phyloP scores from a whole-genome alignment of 2,888 invertebrate species.

The Scaptomyza cyrtandrae region DNA sequence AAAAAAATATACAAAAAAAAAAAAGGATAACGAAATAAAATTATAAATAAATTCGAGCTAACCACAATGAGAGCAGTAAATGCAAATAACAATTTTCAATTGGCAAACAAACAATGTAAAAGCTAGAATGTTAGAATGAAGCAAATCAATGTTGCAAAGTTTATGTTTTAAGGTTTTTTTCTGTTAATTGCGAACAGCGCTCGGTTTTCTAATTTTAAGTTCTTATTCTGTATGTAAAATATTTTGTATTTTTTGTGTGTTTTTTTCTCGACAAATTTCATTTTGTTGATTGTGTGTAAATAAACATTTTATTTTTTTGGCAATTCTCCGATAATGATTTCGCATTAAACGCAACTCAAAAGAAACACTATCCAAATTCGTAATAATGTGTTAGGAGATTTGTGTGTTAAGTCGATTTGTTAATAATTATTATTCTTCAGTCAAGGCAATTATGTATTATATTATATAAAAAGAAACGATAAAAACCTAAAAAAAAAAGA shows the following conservation, averaged over 20 bases:
- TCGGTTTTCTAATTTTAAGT: constrained; percentile 71
- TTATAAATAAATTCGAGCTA: constrained; percentile 30
- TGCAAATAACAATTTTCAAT: constrained; percentile 44
- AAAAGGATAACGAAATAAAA: constrained; percentile 38
- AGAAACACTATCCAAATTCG: constrained; percentile 52
- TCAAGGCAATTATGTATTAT: constrained; percentile 73
- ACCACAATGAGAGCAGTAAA: constrained; percentile 31
- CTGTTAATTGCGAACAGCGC: constrained; percentile 62
- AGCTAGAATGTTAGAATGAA: constrained; percentile 2
- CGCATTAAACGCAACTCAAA: constrained; percentile 55
- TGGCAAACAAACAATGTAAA: constrained; percentile 26
- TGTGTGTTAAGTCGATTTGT: constrained; percentile 62
- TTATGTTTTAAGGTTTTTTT: constrained; percentile 37
- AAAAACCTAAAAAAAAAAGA: background rate
- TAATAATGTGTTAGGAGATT: constrained; percentile 33
- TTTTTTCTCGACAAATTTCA: constrained; percentile 3
- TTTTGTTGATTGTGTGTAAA: constrained; percentile 71
- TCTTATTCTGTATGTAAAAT: constrained; percentile 50
- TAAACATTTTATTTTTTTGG: constrained; percentile 35
- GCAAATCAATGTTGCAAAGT: constrained; percentile 44
- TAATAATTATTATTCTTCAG: constrained; percentile 48
- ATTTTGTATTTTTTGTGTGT: constrained; percentile 36
- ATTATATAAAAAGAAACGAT: constrained; percentile 53
- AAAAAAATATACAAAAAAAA: constrained; percentile 20
- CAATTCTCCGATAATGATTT: constrained; percentile 38